Conservation (phyloP, 2,888 invertebrate genomes). For the Sericinus montela region DNA sequence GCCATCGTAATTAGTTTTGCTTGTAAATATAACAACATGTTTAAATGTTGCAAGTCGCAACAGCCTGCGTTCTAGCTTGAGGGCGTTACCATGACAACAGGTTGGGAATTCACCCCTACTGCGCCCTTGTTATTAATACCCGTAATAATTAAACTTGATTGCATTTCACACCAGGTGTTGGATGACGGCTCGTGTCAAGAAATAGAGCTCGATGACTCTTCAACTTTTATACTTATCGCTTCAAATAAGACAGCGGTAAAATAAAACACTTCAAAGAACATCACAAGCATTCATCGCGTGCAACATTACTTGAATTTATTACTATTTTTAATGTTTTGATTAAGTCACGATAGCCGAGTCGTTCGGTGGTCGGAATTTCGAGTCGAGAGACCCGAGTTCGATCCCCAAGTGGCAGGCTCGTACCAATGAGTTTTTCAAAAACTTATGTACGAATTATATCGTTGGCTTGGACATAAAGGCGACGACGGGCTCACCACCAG, state of each 20-base stretch:
- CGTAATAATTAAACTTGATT: slow-evolving; percentile 79
- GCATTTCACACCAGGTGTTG: slow-evolving; percentile 77
- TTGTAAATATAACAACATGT: slow-evolving; percentile 70
- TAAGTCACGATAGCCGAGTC: too few relatives aligned
- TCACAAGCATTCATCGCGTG: neutral
- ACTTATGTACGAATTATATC: too few relatives aligned
- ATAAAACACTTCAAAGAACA: slow-evolving; percentile 18
- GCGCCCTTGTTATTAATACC: slow-evolving; percentile 79
- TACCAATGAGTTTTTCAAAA: too few relatives aligned
- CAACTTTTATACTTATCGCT: slow-evolving; percentile 30
- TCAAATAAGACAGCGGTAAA: slow-evolving; percentile 25
- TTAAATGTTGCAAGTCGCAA: slow-evolving; percentile 49
- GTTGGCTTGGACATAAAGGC: too few relatives aligned
- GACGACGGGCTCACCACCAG: too few relatives aligned
- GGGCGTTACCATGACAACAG: slow-evolving; percentile 72
- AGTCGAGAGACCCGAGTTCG: too few relatives aligned
- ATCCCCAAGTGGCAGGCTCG: too few relatives aligned
- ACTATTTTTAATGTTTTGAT: too few relatives aligned
- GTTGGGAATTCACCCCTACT: slow-evolving; percentile 57
- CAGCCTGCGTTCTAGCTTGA: slow-evolving; percentile 58
- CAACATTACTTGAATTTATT: too few relatives aligned
- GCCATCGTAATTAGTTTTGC: slow-evolving; percentile 67
- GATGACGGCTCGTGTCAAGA: slow-evolving; percentile 65
- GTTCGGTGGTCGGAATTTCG: too few relatives aligned
- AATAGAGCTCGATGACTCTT: slow-evolving; percentile 36